Conservation (phyloP, 2,797 vertebrate species). For the Gallinago nigripennis region DNA sequence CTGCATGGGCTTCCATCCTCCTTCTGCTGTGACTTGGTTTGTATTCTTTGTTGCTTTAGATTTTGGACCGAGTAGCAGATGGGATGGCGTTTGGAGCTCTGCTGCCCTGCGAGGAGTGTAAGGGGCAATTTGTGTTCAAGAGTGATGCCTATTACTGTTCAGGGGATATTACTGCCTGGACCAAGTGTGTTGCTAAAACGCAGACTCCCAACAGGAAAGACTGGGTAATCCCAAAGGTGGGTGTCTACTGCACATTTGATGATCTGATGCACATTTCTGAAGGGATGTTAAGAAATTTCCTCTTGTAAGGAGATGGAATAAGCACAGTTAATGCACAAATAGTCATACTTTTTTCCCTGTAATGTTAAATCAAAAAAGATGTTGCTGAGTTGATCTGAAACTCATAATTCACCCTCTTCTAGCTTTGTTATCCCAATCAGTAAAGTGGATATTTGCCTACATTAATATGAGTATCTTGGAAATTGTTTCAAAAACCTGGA, state of each 20-base stretch:
- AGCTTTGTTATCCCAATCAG: background rate
- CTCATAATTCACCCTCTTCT: background rate
- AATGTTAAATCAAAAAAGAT: background rate
- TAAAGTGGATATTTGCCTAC: background rate
- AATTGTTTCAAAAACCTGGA: background rate
- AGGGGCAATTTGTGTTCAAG: slow-evolving; percentile 93
- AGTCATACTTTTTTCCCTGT: background rate
- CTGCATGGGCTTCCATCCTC: background rate
- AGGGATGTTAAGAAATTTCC: background rate
- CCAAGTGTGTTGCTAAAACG: slow-evolving; percentile 93
- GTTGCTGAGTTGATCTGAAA: background rate
- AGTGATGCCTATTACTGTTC: slow-evolving; percentile 91
- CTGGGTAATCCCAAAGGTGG: slow-evolving; percentile 93
- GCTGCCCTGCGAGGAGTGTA: slow-evolving; percentile 87
- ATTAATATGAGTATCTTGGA: accelerated
- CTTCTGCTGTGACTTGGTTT: background rate
- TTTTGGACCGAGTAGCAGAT: slow-evolving; percentile 91
- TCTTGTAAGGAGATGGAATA: background rate
- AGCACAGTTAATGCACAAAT: background rate
- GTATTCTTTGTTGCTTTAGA: slow-evolving; percentile 73
- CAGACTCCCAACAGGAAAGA: slow-evolving; percentile 86
- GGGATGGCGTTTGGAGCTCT: slow-evolving; percentile 93
- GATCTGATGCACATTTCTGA: background rate
- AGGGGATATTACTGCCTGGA: slow-evolving; percentile 95
- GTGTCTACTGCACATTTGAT: background rate